These are phyloP conservation scores for Byasa hedistus DNA, from an alignment of 2,888 invertebrate genomes.

Conservation along the genomic window DNA sequence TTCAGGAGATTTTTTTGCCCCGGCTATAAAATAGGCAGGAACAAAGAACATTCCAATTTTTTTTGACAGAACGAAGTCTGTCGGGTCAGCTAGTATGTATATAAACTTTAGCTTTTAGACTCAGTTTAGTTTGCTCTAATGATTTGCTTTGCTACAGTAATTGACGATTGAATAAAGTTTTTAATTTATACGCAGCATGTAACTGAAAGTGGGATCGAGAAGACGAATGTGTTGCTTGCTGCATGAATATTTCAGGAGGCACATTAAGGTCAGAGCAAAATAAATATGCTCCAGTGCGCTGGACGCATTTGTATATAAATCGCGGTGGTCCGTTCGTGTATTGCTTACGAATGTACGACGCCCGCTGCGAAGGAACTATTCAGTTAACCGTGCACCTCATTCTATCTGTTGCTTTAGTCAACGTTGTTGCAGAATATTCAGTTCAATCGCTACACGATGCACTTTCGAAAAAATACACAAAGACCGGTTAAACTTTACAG, in stretches of 20 bases:
- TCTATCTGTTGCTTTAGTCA: slow-evolving; percentile 6
- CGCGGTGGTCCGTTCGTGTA: slow-evolving; percentile 65
- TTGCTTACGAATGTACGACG: slow-evolving; percentile 57
- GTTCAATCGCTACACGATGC: background rate
- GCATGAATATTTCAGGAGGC: slow-evolving; percentile 75
- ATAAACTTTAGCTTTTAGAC: too few species aligned
- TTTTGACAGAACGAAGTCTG: too few species aligned
- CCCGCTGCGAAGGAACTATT: slow-evolving; percentile 57
- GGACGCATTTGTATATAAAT: slow-evolving; percentile 76
- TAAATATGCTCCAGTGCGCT: slow-evolving; percentile 71
- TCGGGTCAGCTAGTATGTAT: too few species aligned
- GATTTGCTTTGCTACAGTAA: background rate
- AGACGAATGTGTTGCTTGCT: slow-evolving; percentile 71
- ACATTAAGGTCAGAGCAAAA: slow-evolving; percentile 74
- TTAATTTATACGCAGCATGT: slow-evolving; percentile 42
- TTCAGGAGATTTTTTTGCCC: too few species aligned
- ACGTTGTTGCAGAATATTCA: background rate
- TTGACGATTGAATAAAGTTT: slow-evolving; percentile 2
- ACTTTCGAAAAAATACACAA: background rate
- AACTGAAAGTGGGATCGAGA: slow-evolving; percentile 65
- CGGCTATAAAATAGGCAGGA: too few species aligned
- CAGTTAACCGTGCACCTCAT: slow-evolving; percentile 52
- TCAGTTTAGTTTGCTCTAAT: too few species aligned
- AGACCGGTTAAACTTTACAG: too few species aligned
- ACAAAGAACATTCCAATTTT: too few species aligned